These are phyloP conservation scores for Thecophora atra DNA, from an alignment of 2,888 invertebrate genomes.

Conservation along the genomic window DNA sequence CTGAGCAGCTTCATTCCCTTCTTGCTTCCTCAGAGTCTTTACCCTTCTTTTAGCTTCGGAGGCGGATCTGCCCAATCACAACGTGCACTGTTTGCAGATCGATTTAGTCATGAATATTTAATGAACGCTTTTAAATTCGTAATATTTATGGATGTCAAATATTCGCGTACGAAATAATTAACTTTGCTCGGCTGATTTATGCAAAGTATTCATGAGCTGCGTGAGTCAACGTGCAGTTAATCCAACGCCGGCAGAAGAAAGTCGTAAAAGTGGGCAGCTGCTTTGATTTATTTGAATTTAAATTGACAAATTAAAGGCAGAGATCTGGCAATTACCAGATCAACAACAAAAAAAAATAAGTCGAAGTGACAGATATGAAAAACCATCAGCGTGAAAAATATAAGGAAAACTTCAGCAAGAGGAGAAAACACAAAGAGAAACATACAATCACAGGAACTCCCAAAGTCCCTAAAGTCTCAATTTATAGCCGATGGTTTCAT, in stretches of 20 bases:
- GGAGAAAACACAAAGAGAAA: neutral
- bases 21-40: too few species aligned
- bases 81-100: too few species aligned
- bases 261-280: neutral
- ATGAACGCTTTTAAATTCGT: too few species aligned
- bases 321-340: neutral
- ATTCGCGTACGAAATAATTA: neutral
- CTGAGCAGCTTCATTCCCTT: too few species aligned
- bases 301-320: conserved; percentile 25
- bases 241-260: neutral
- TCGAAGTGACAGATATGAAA: neutral
- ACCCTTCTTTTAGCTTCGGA: too few species aligned
- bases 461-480: too few species aligned
- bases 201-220: conserved; percentile 23
- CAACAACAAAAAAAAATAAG: neutral
- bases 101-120: too few species aligned
- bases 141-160: neutral
- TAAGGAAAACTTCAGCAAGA: neutral
- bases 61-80: too few species aligned
- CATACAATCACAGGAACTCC: neutral
- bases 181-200: conserved; percentile 7
- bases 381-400: neutral
- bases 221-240: conserved; percentile 10
- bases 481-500: too few species aligned
- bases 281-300: conserved; percentile 32